These are phyloP conservation scores for Eulimnadia texana DNA, from an alignment of 1,140 invertebrate genomes.

Conservation along the genomic window DNA sequence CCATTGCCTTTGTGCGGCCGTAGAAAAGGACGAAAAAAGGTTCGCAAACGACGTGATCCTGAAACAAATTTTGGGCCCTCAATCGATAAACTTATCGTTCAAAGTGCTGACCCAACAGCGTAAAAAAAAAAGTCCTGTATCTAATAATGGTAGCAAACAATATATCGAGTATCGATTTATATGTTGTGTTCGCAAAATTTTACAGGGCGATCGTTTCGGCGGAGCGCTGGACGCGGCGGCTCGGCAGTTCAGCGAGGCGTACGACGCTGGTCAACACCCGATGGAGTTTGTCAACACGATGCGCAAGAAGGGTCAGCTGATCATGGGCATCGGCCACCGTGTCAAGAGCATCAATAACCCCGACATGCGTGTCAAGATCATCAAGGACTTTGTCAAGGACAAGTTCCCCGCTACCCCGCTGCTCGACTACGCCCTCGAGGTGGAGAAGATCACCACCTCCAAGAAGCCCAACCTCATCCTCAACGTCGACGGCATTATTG, in stretches of 20 bases:
- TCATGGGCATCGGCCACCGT: conserved; percentile 97
- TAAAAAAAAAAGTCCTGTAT: no score
- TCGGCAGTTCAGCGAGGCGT: conserved; percentile 87
- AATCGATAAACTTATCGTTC: no score
- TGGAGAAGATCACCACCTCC: conserved; percentile 96
- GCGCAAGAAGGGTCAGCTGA: conserved; percentile 90
- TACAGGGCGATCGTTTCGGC: conserved; percentile 91
- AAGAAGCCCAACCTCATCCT: conserved; percentile 99
- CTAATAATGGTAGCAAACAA: no score
- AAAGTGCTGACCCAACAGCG: no score
- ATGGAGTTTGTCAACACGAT: conserved; percentile 98
- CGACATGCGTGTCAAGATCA: conserved; percentile 64
- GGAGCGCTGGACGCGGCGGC: conserved; percentile 95
- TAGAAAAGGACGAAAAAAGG: no score
- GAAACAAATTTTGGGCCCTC: no score
- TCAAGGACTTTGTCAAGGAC: conserved; percentile 70
- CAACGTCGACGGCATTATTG: conserved; percentile 97
- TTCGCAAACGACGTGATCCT: no score
- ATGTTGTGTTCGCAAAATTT: no score
- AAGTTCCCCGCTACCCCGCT: conserved; percentile 87
- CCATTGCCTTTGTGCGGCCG: no score
- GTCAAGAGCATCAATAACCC: conserved; percentile 99
- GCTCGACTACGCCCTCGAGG: conserved; percentile 87
- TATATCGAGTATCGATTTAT: no score
- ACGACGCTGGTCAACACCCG: conserved; percentile 82